Evolutionary conservation across 1,140 invertebrate genomes (phyloP), one percentile per base, ranked within the genome.

Genomic region (Littorina saxatilis): DNA sequence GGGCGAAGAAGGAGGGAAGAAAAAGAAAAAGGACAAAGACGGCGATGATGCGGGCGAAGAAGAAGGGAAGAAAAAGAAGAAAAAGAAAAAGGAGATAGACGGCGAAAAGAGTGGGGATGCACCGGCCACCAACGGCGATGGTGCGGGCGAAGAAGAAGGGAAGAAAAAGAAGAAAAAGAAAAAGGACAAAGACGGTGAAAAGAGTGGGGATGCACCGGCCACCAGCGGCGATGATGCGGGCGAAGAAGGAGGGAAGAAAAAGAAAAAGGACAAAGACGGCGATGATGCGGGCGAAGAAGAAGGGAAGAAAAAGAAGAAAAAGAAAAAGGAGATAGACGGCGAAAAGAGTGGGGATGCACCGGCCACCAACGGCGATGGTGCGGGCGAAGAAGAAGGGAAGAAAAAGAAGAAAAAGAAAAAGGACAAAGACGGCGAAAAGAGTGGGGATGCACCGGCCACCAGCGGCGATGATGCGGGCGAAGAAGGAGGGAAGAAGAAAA

Each of bases 91-190:
- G 32, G 29, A 73, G 9, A 20, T 40, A 29, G 11, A 32, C 17
- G 15, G 39, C 15, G 17, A 50, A 37, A 37, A 52, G 13, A 29
- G 15, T 27, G 37, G 3, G 7, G 23, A 29, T 2, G 78, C 7
- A 23, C 3, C n/a, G 1, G n/a, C 1, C 15, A 29, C n/a, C 11
- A 29, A 47, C 77, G 61, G 23, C 0, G 9, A n/a, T 1, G 32
- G 0, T 11, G 37, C 9, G 17, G 58, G 3, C 4, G 5, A 3
- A 40, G 73, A 68, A 40, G 39, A 40, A 37, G 32, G n/a, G 17
- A 40, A 66, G 72, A 63, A 37, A 52, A 75, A 61, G 75, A 81
- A 47, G 50, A 73, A 58, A 32, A 63, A 81, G n/a, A 58, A 72
- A 20, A 50, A 83, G n/a, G 70, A 27, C 35, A 61, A 68, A 50